These are phyloP conservation scores for Melinaea marsaeus DNA, from an alignment of 2,888 invertebrate species.

Conservation along the genomic window DNA sequence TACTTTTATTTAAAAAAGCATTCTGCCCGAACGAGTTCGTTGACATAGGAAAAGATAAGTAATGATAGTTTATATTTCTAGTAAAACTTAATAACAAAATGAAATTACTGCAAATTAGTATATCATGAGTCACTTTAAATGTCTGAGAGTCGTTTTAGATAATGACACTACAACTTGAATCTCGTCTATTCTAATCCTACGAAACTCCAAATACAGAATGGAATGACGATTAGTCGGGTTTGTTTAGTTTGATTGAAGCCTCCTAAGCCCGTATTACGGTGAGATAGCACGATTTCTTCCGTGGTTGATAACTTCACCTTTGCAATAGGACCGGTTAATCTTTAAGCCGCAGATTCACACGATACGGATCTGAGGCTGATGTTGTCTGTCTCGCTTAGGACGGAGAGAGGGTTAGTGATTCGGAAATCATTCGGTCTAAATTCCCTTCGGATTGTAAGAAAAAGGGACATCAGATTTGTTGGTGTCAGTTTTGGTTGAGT, in stretches of 20 bases:
- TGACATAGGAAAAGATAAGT: no score
- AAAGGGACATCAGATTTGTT: conserved; percentile 74
- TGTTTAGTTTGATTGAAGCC: conserved; percentile 76
- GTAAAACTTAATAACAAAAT: conserved; percentile 16
- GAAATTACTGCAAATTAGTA: conserved; percentile 18
- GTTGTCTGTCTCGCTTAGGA: conserved; percentile 77
- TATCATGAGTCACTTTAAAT: conserved; percentile 21
- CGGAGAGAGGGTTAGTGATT: conserved; percentile 73
- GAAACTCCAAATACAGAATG: conserved; percentile 70
- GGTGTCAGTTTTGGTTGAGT: conserved; percentile 47
- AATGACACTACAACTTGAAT: conserved; percentile 68
- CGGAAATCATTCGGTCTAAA: conserved; percentile 76
- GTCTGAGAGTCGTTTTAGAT: conserved; percentile 59
- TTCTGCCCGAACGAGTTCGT: no score
- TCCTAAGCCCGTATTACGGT: conserved; percentile 68
- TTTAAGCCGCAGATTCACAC: conserved; percentile 65
- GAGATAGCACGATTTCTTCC: conserved; percentile 75
- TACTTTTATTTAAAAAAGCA: no score
- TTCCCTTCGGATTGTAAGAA: conserved; percentile 72
- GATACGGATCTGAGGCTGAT: conserved; percentile 75
- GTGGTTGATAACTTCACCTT: conserved; percentile 72
- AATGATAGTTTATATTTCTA: conserved; percentile 13
- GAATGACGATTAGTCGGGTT: conserved; percentile 72
- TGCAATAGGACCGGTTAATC: conserved; percentile 68
- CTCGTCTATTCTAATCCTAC: conserved; percentile 68